phyloP scores from a whole-genome alignment of 2,797 vertebrate genomes.

The Vultur gryphus region DNA sequence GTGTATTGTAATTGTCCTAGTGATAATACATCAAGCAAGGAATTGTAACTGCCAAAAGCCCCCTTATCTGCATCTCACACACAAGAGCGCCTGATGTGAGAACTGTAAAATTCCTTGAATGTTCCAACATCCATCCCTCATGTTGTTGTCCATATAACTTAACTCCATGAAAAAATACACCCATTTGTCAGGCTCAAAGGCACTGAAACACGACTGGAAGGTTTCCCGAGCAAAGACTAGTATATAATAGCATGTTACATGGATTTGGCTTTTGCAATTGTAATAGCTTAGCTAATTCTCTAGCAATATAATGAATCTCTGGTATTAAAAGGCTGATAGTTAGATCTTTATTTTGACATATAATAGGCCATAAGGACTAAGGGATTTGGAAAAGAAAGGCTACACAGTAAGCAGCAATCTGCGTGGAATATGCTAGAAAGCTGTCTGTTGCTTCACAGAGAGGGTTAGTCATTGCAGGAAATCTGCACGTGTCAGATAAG shows the following conservation, averaged over 20 bases:
- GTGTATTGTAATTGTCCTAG: background rate
- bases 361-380: background rate
- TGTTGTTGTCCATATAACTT: background rate
- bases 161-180: background rate
- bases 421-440: background rate
- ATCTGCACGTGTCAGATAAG: background rate
- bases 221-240: background rate
- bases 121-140: background rate
- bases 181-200: background rate
- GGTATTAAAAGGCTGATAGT: background rate
- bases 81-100: background rate
- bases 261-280: background rate
- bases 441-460: background rate
- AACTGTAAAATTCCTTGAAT: background rate
- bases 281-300: background rate
- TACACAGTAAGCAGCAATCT: background rate
- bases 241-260: background rate
- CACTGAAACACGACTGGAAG: background rate
- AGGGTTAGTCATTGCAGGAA: background rate
- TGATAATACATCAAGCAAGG: background rate
- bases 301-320: background rate
- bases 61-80: background rate
- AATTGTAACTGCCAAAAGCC: background rate
- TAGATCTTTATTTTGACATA: background rate
- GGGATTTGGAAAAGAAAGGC: background rate